Conservation (phyloP, 2,113 vertebrate species). For the Melanerpes formicivorus region DNA sequence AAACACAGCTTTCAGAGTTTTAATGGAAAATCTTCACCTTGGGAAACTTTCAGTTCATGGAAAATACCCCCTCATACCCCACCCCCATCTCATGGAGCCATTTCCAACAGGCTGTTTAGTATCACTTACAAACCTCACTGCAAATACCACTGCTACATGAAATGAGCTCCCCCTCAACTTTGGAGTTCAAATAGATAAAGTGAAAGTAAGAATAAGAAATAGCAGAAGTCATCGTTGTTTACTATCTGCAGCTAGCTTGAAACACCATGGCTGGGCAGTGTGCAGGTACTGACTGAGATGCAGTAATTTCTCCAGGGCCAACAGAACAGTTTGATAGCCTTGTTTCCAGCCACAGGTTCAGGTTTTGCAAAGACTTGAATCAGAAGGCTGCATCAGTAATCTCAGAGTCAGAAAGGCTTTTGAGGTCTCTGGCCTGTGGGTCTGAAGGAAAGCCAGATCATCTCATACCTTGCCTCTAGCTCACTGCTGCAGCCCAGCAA, state of each 20-base stretch:
- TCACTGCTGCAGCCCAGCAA: neutral
- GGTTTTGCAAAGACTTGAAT: neutral
- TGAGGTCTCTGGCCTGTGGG: neutral
- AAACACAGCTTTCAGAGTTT: slow-evolving; percentile 29
- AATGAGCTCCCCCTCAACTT: neutral
- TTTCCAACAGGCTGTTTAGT: neutral
- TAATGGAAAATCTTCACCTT: slow-evolving; percentile 65
- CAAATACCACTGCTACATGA: neutral
- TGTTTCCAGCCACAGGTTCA: neutral
- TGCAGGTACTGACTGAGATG: neutral
- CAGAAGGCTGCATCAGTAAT: neutral
- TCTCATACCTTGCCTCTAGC: neutral
- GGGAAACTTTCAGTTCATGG: neutral
- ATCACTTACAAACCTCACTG: neutral
- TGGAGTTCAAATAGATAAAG: neutral
- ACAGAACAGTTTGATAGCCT: neutral
- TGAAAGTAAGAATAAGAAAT: neutral
- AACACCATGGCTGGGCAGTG: neutral
- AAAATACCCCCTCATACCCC: neutral
- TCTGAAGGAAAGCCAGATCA: neutral
- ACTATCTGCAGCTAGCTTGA: neutral
- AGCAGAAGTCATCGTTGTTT: neutral
- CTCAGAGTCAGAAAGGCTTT: neutral
- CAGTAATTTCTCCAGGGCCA: neutral
- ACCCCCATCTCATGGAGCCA: neutral